These are phyloP conservation scores for Gallirallus australis DNA, from an alignment of 2,797 vertebrate species.

Conservation along the genomic window DNA sequence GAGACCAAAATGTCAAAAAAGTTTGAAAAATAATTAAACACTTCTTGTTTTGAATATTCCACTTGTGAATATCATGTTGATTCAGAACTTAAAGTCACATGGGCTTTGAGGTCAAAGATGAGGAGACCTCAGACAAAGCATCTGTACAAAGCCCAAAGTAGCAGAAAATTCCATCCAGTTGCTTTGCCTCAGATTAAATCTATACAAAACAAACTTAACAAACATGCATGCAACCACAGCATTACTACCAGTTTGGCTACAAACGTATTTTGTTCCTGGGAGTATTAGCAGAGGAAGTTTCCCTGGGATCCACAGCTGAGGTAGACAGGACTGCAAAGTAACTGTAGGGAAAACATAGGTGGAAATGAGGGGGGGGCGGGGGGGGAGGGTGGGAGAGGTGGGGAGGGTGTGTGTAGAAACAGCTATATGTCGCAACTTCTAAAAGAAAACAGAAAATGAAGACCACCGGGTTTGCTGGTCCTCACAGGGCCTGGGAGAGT, in stretches of 20 bases:
- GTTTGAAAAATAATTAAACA: background rate
- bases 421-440: background rate
- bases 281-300: conserved; percentile 9
- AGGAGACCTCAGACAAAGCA: background rate
- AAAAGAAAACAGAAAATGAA: background rate
- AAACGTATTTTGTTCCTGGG: background rate
- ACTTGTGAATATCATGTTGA: background rate
- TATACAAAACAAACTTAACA: conserved; percentile 37
- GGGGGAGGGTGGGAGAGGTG: too few relatives aligned
- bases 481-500: background rate
- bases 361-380: too few relatives aligned
- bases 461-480: background rate
- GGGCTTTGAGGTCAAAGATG: accelerated
- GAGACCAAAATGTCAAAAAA: background rate
- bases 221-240: conserved; percentile 8
- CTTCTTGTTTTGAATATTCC: background rate
- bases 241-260: conserved; percentile 24
- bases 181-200: background rate
- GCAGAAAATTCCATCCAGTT: background rate
- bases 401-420: background rate
- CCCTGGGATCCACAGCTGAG: background rate
- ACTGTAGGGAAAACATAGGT: background rate
- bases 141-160: background rate
- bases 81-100: background rate
- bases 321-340: background rate